Base-by-base conservation (phyloP, 2,113 vertebrate genomes). In the Romanogobio albipinnatus region DNA sequence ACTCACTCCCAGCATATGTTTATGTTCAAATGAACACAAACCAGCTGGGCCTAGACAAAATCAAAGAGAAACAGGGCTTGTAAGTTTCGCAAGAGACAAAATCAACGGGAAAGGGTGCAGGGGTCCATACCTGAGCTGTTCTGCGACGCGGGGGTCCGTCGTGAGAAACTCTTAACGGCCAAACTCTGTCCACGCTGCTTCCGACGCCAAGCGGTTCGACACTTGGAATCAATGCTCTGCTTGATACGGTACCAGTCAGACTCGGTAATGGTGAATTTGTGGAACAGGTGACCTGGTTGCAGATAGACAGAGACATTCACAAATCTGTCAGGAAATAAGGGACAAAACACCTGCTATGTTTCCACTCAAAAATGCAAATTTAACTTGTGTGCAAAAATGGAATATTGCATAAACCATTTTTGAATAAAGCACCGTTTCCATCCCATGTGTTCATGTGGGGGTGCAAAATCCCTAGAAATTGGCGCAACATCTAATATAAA, bases 161-260 rank as follows among this genome's bases (percentile, higher is more conserved):
- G 94, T 1, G 98, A 98, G 90, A 99, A 99, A 93, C 98, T 99
- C 92, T 99, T 99, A 64, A 99, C 98, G 0, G 98, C 97, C 85
- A 99, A 93, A 88, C 98, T 99, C 91, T 99, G 98, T 1, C 98
- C 98, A 0, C 98, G 92, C 93, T 99, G 98, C 33, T 99, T 99
- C 59, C 98, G 93, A 82, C 98, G 95, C 97, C 98, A 99, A 0
- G 98, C 98, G 0, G 98, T 99, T 39, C 98, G 96, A 89, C 98
- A 99, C 87, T 99, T 99, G 81, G 98, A 99, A 89, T 99, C 98
- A 0, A 99, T 99, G 93, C 98, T 99, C 88, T 99, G 98, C 86
- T 99, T 99, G 91, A 99, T 99, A 5, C 98, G 94, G 66, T 99
- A 99, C 98, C 98, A 99, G 91, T 99, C 98, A 0, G 98, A 99